These are phyloP conservation scores for Hyalella azteca DNA, from an alignment of 2,888 invertebrate genomes.

Conservation along the genomic window DNA sequence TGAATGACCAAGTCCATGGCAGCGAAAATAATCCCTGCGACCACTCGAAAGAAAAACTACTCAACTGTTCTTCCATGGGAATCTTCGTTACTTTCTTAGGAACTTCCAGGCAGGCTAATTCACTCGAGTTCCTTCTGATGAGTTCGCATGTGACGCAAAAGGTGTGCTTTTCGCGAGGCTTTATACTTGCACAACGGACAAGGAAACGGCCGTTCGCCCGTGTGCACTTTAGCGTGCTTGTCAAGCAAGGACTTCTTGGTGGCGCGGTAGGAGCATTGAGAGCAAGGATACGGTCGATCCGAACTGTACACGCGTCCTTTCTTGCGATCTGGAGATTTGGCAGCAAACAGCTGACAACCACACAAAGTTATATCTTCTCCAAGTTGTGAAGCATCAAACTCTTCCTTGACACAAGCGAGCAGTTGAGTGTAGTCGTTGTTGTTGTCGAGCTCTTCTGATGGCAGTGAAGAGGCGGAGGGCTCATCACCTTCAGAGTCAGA, in stretches of 20 bases:
- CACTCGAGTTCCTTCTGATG: slow-evolving; percentile 23
- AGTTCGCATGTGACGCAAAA: slow-evolving; percentile 24
- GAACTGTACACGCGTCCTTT: slow-evolving; percentile 12
- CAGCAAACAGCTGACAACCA: neutral
- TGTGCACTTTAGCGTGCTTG: slow-evolving; percentile 34
- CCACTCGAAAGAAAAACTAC: too few species aligned
- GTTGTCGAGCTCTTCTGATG: slow-evolving; percentile 9
- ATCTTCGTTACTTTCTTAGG: too few species aligned
- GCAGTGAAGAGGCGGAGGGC: neutral
- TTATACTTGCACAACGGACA: slow-evolving; percentile 27
- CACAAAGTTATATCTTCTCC: neutral
- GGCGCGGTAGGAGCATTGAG: slow-evolving; percentile 12
- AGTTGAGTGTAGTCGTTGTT: slow-evolving; percentile 5
- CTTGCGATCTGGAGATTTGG: neutral
- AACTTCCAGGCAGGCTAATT: too few species aligned
- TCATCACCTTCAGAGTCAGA: neutral
- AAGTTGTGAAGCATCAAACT: neutral
- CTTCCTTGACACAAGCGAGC: neutral
- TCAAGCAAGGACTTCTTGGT: slow-evolving; percentile 10
- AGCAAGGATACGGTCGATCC: slow-evolving; percentile 22
- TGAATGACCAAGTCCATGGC: too few species aligned
- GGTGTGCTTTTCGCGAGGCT: slow-evolving; percentile 14
- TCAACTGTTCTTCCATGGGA: too few species aligned
- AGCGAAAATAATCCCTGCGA: too few species aligned
- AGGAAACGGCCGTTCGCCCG: slow-evolving; percentile 19